Evolutionary conservation across 2,113 vertebrate genomes (phyloP).

Genomic region (Lichenostomus cassidix): DNA sequence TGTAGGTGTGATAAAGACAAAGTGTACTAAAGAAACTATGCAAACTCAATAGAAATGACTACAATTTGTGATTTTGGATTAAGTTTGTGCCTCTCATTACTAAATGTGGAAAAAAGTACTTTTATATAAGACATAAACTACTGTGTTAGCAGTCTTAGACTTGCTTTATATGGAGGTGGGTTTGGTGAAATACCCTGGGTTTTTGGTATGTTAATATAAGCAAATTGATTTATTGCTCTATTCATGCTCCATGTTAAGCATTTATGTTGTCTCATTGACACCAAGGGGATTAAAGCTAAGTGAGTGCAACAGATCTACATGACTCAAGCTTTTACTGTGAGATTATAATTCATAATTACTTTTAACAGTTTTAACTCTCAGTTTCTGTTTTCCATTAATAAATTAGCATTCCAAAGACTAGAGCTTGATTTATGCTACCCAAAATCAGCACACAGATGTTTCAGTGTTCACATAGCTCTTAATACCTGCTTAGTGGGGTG

Average conservation of each 20-base stretch:
- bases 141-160: background rate
- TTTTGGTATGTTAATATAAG: background rate
- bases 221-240: background rate
- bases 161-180: background rate
- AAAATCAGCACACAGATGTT: background rate
- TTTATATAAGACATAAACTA: background rate
- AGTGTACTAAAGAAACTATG: background rate
- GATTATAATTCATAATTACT: constrained; percentile 11
- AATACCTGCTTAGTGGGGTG: background rate
- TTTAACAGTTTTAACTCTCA: background rate
- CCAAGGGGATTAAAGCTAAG: background rate
- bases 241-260: background rate
- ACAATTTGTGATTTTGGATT: background rate
- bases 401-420: background rate
- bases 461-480: background rate
- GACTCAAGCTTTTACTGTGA: background rate
- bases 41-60: background rate
- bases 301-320: background rate
- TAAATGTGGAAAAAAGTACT: background rate
- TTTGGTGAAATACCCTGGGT: background rate
- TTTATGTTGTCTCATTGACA: background rate
- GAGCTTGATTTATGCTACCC: background rate
- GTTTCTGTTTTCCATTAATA: background rate
- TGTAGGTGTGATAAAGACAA: background rate
- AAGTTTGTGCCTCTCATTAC: background rate